Conservation (phyloP, 53 echinoderm and acorn worm genomes). For the Stichopus horrens region DNA sequence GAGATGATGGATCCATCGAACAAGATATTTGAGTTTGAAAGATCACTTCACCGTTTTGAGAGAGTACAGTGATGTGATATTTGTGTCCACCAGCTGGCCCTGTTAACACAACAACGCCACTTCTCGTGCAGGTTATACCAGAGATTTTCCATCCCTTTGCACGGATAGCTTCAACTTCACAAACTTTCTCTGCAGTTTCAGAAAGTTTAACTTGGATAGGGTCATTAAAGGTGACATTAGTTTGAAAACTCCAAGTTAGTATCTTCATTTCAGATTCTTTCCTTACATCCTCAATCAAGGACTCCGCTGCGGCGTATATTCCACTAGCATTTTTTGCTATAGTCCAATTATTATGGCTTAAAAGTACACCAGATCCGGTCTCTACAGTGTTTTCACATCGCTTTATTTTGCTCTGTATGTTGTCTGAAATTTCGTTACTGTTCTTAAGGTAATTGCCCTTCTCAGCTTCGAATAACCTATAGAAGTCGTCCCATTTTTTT, state of each 20-base stretch:
- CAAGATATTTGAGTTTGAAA: background rate
- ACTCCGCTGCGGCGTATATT: background rate
- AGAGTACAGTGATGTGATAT: background rate
- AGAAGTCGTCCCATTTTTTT: too few relatives aligned
- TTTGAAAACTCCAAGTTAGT: background rate
- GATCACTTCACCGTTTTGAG: background rate
- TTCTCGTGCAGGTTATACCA: background rate
- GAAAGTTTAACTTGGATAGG: background rate
- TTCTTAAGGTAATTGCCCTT: too few relatives aligned
- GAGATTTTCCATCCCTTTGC: conserved; percentile 5
- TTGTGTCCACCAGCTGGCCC: background rate
- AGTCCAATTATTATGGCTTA: too few relatives aligned
- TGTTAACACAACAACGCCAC: background rate
- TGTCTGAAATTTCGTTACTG: background rate
- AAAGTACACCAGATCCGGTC: too few relatives aligned
- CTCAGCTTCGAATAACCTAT: too few relatives aligned
- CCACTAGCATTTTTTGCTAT: background rate
- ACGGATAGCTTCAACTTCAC: background rate
- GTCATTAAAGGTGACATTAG: background rate
- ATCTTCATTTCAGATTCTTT: background rate
- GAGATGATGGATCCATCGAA: background rate
- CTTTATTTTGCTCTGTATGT: background rate
- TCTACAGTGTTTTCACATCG: too few relatives aligned
- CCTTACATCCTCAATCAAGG: background rate
- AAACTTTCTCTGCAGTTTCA: background rate